Evolutionary conservation across 2,113 vertebrate species (phyloP).

Genomic region (Chionis minor): DNA sequence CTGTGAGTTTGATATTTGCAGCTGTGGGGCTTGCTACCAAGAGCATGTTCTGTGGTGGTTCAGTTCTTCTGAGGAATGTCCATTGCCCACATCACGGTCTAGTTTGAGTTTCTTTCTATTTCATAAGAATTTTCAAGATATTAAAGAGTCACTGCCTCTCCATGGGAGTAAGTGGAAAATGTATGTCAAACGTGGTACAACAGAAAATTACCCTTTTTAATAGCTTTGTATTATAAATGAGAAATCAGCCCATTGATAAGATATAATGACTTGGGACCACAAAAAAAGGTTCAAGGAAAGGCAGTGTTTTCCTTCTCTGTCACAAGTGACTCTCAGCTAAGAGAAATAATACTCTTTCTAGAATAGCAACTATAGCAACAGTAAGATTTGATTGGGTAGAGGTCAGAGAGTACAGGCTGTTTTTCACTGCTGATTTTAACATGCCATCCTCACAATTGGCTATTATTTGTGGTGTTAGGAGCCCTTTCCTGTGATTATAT

Average conservation of each 20-base stretch:
- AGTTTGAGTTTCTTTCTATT: not conserved
- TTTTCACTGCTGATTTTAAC: conserved; percentile 50
- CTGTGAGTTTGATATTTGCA: not conserved
- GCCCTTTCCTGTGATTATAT: not conserved
- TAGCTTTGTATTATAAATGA: not conserved
- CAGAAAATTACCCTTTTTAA: not conserved
- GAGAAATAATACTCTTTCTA: not conserved
- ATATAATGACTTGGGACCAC: not conserved
- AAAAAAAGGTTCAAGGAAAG: not conserved
- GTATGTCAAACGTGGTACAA: not conserved
- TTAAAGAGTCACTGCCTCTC: not conserved
- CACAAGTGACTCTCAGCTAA: not conserved
- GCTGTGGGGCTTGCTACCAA: not conserved
- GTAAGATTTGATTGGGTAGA: not conserved
- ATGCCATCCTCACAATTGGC: not conserved
- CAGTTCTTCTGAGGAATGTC: not conserved
- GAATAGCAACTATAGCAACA: conserved; percentile 40
- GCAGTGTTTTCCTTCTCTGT: not conserved
- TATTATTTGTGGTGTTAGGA: conserved; percentile 5
- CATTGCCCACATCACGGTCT: not conserved
- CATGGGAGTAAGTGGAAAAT: not conserved
- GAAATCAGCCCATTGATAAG: not conserved
- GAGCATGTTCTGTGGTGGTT: not conserved
- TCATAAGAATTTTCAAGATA: not conserved
- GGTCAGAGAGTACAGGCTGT: conserved; percentile 20